Evolutionary conservation across 1,140 invertebrate genomes (phyloP).

Genomic region (Neodiprion fabricii): DNA sequence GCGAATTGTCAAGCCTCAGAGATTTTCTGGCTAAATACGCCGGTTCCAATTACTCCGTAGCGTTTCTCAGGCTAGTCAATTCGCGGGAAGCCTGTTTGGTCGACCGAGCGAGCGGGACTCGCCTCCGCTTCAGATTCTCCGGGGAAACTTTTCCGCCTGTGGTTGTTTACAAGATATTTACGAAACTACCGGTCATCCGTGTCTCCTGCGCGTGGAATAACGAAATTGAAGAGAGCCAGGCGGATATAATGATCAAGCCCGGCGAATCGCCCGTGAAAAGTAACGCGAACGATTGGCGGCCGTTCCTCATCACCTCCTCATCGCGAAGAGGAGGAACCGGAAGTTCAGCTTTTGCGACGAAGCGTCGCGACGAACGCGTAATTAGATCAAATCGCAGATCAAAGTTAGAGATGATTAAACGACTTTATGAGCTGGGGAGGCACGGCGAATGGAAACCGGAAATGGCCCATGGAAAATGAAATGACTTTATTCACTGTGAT

Average conservation of each 20-base stretch:
- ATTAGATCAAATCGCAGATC: not conserved
- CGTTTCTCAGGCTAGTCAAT: not conserved
- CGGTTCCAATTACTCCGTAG: not conserved
- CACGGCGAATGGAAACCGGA: not conserved
- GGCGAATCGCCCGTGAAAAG: too few relatives aligned
- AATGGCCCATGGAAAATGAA: too few relatives aligned
- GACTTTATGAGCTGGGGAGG: not conserved
- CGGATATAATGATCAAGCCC: too few relatives aligned
- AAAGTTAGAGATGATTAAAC: not conserved
- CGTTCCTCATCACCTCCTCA: too few relatives aligned
- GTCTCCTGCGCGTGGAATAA: too few relatives aligned
- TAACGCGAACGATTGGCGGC: too few relatives aligned
- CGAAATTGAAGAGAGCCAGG: too few relatives aligned
- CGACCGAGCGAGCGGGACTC: not conserved
- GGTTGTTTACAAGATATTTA: slow-evolving; percentile 11
- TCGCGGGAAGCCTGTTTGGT: slow-evolving; percentile 3
- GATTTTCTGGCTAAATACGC: not conserved
- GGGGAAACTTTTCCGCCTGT: slow-evolving; percentile 7
- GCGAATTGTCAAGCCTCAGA: not conserved
- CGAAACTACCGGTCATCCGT: slow-evolving; percentile 2
- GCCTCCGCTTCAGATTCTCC: not conserved
- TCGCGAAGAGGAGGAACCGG: too few relatives aligned
- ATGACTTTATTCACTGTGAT: too few relatives aligned
- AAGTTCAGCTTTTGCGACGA: too few relatives aligned
- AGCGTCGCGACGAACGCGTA: too few relatives aligned